These are phyloP conservation scores for Clangula hyemalis DNA, from an alignment of 2,797 vertebrate species.

Conservation along the genomic window DNA sequence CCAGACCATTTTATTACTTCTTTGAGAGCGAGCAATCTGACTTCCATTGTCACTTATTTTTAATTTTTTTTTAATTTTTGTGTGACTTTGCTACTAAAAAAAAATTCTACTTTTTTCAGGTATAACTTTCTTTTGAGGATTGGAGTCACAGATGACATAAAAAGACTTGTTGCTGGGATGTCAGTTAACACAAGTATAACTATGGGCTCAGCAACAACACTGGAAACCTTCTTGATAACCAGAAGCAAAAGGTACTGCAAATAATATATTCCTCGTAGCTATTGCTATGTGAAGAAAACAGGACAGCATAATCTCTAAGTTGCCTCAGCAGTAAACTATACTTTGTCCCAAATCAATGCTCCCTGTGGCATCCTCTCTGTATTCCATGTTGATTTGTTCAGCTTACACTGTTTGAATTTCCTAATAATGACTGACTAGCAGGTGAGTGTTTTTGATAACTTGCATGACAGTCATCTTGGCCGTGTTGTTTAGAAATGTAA, in stretches of 20 bases:
- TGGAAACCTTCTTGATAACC: neutral
- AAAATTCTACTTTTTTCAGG: neutral
- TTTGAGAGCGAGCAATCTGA: neutral
- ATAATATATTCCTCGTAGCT: slow-evolving; percentile 8
- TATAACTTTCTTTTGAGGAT: neutral
- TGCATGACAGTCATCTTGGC: neutral
- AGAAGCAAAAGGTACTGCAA: neutral
- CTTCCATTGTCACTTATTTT: neutral
- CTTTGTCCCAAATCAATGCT: neutral
- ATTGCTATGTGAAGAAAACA: neutral
- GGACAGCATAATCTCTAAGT: neutral
- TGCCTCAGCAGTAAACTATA: neutral
- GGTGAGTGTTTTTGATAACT: neutral
- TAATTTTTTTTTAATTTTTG: neutral
- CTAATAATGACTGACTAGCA: slow-evolving; percentile 33
- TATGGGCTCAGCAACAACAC: neutral
- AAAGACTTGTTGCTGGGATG: neutral
- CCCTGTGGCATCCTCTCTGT: slow-evolving; percentile 10
- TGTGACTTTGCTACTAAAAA: neutral
- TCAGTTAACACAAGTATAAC: neutral
- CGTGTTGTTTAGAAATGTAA: neutral
- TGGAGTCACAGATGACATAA: neutral
- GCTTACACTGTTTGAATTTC: slow-evolving; percentile 19
- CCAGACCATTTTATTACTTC: neutral
- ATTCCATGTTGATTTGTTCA: slow-evolving; percentile 49